Conservation (phyloP, 2,797 vertebrate species). For the Eupleurogrammus muticus region DNA sequence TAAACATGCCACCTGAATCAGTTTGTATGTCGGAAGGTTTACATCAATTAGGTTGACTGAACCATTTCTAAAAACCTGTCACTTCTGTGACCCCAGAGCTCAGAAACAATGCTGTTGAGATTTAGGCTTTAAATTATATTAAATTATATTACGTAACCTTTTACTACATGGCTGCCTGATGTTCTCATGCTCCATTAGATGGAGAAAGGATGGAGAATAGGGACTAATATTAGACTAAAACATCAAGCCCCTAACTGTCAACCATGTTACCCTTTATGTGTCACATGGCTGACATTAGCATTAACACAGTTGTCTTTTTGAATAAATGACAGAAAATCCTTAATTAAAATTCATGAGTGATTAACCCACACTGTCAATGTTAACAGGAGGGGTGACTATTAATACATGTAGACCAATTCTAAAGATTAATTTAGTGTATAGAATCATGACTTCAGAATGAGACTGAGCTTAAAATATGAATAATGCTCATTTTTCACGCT, state of each 20-base stretch:
- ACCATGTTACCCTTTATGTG: slow-evolving; percentile 1
- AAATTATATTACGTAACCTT: slow-evolving; percentile 45
- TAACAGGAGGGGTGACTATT: neutral
- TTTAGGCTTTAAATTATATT: slow-evolving; percentile 27
- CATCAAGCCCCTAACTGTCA: slow-evolving; percentile 8
- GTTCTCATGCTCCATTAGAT: slow-evolving; percentile 12
- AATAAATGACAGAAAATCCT: slow-evolving; percentile 18
- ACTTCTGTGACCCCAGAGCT: neutral
- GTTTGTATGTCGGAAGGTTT: neutral
- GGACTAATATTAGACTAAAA: slow-evolving; percentile 13
- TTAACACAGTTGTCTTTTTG: slow-evolving; percentile 23
- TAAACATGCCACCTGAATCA: neutral
- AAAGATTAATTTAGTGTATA: neutral
- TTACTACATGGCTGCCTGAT: slow-evolving; percentile 21
- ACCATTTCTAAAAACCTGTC: slow-evolving; percentile 25
- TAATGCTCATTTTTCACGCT: neutral
- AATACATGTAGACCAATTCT: neutral
- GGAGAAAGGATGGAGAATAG: slow-evolving; percentile 5
- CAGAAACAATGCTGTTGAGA: slow-evolving; percentile 18
- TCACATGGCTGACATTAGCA: slow-evolving; percentile 5
- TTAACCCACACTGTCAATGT: slow-evolving; percentile 12
- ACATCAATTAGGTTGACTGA: slow-evolving; percentile 3
- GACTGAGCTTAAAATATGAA: neutral
- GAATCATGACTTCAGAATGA: neutral
- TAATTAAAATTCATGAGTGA: slow-evolving; percentile 30